Evolutionary conservation across 1,140 invertebrate species (phyloP).

Genomic region (Nephila pilipes): DNA sequence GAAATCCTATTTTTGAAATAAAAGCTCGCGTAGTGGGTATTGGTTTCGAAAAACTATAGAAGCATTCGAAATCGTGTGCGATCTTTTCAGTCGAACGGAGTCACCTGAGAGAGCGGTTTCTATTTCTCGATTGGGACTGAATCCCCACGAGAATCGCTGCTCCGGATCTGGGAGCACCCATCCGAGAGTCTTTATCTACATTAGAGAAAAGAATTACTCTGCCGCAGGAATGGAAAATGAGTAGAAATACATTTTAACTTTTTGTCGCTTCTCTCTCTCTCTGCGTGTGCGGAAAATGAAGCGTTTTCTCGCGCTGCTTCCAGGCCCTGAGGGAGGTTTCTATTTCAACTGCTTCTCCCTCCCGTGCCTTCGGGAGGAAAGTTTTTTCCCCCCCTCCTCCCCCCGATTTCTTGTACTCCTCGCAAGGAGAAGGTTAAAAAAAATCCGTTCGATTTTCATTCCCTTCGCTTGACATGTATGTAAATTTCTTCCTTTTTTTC

Average conservation of each 20-base stretch:
- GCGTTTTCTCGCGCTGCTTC: background rate
- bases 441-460: slow-evolving; percentile 1
- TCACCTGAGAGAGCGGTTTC: too few relatives aligned
- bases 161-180: too few relatives aligned
- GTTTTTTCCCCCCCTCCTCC: background rate
- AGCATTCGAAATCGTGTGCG: too few relatives aligned
- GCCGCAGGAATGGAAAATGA: background rate
- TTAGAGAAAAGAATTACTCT: too few relatives aligned
- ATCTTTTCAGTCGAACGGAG: too few relatives aligned
- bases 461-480: slow-evolving; percentile 32
- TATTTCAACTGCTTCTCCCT: slow-evolving; percentile 20
- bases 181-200: too few relatives aligned
- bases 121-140: too few relatives aligned
- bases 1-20: too few relatives aligned
- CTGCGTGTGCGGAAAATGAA: background rate
- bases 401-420: background rate
- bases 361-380: background rate
- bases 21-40: too few relatives aligned
- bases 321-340: background rate
- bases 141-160: too few relatives aligned
- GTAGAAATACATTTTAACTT: background rate
- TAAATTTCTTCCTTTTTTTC: background rate
- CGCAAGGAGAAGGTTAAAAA: background rate
- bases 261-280: background rate
- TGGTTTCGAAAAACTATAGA: too few relatives aligned